Evolutionary conservation across 1,140 invertebrate genomes (phyloP).

Genomic region (Camponotus vicinus): DNA sequence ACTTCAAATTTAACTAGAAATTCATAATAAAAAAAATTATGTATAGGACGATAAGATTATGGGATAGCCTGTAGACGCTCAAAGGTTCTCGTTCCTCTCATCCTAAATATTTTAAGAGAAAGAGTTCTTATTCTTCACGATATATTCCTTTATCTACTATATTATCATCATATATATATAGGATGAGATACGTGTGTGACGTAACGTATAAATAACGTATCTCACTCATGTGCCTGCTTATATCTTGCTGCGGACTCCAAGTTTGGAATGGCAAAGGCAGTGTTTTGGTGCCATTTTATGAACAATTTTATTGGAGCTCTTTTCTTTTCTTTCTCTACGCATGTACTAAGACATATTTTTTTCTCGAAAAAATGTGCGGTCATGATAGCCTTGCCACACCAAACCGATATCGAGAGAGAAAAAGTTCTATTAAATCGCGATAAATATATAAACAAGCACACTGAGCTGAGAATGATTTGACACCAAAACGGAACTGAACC

Average conservation of each 20-base stretch:
- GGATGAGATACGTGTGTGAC: neutral
- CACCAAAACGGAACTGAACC: conserved; percentile 89
- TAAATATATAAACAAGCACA: conserved; percentile 87
- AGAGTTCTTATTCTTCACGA: conserved; percentile 7
- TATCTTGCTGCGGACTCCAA: conserved; percentile 87
- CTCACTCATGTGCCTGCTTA: conserved; percentile 87
- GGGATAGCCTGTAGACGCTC: conserved; percentile 64
- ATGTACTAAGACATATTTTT: conserved; percentile 25
- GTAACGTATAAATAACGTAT: conserved; percentile 55
- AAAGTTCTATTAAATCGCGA: conserved; percentile 51
- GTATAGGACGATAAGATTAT: neutral
- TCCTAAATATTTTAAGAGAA: conserved; percentile 38
- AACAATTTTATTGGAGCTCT: conserved; percentile 73
- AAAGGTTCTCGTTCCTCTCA: conserved; percentile 81
- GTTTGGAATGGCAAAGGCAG: conserved; percentile 89
- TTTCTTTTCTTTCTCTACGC: conserved; percentile 49
- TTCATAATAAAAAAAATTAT: conserved; percentile 13
- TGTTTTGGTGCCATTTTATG: conserved; percentile 90
- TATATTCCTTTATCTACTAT: conserved; percentile 36
- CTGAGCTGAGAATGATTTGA: conserved; percentile 86
- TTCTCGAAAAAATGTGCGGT: conserved; percentile 80
- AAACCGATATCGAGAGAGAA: conserved; percentile 84
- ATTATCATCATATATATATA: conserved; percentile 2
- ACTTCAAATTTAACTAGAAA: conserved; percentile 14
- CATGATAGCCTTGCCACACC: conserved; percentile 87